phyloP scores from a whole-genome alignment of 2,888 invertebrate species.

The Vanessa cardui region DNA sequence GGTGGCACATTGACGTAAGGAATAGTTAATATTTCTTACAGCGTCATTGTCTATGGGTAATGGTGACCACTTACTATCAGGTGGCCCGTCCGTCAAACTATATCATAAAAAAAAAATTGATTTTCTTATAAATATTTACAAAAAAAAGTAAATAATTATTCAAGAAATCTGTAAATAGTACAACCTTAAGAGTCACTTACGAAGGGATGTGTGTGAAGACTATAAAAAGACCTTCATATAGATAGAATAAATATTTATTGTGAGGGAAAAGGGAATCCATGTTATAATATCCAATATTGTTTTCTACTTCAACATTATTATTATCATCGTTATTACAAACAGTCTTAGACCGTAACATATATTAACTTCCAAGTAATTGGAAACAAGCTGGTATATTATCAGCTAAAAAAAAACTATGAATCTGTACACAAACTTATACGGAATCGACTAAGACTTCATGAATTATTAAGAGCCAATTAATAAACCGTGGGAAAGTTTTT shows the following conservation, averaged over 20 bases:
- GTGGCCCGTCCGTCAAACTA: too few species aligned
- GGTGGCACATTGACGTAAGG: too few species aligned
- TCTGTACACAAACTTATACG: conserved; percentile 6
- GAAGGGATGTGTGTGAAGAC: too few species aligned
- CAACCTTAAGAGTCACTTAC: too few species aligned
- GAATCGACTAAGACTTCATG: conserved; percentile 5
- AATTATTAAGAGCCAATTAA: conserved; percentile 21
- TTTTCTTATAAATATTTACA: too few species aligned
- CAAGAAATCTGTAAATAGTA: too few species aligned
- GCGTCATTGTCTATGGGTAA: too few species aligned
- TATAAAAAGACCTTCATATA: background rate
- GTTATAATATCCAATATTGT: background rate
- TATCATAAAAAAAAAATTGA: too few species aligned
- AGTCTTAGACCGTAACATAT: background rate
- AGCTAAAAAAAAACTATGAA: background rate
- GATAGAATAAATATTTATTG: background rate
- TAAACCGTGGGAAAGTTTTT: conserved; percentile 21
- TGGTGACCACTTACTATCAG: too few species aligned
- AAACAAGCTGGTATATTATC: background rate
- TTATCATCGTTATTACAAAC: background rate
- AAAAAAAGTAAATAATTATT: too few species aligned
- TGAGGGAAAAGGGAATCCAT: background rate
- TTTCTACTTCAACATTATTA: background rate
- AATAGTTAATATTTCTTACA: too few species aligned
- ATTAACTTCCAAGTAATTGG: background rate